Evolutionary conservation across 2,797 vertebrate genomes (phyloP).

Genomic region (Danio tinwini): DNA sequence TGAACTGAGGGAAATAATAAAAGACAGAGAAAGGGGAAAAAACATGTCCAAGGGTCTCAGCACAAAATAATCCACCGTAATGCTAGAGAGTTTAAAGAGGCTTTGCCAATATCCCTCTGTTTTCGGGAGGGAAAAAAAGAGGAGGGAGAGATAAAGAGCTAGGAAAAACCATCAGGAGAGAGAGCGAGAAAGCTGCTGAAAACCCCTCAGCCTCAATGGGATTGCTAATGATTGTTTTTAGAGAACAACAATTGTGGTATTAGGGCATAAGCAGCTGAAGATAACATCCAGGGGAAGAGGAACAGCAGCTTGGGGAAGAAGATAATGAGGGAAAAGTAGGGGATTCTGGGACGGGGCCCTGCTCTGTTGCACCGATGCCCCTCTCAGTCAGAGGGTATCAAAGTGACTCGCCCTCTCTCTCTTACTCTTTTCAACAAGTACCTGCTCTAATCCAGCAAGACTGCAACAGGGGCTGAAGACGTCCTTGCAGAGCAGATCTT

Average conservation of each 20-base stretch:
- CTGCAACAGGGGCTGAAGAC: neutral
- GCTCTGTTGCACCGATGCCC: constrained; percentile 55
- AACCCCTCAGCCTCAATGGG: constrained; percentile 74
- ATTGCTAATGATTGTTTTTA: constrained; percentile 85
- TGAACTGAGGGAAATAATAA: constrained; percentile 77
- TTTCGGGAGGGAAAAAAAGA: constrained; percentile 65
- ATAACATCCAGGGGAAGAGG: constrained; percentile 78
- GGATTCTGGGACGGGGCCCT: constrained; percentile 71
- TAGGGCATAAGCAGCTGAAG: constrained; percentile 77
- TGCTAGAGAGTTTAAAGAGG: constrained; percentile 81
- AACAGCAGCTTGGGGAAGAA: constrained; percentile 65
- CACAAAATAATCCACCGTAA: constrained; percentile 83
- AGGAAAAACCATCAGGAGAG: constrained; percentile 65
- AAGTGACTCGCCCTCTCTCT: constrained; percentile 30
- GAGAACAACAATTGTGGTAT: constrained; percentile 80
- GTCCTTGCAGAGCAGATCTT: constrained; percentile 29
- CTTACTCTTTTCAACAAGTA: constrained; percentile 33
- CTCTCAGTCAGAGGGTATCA: constrained; percentile 43
- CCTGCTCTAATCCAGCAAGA: constrained; percentile 47
- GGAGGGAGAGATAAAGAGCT: constrained; percentile 63
- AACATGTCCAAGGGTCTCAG: constrained; percentile 77
- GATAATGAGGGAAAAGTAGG: constrained; percentile 75
- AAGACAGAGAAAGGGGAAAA: constrained; percentile 59
- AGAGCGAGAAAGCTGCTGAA: constrained; percentile 77
- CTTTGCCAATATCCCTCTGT: constrained; percentile 79